Evolutionary conservation across 2,113 vertebrate species (phyloP).

Genomic region (Oreotrochilus melanogaster): DNA sequence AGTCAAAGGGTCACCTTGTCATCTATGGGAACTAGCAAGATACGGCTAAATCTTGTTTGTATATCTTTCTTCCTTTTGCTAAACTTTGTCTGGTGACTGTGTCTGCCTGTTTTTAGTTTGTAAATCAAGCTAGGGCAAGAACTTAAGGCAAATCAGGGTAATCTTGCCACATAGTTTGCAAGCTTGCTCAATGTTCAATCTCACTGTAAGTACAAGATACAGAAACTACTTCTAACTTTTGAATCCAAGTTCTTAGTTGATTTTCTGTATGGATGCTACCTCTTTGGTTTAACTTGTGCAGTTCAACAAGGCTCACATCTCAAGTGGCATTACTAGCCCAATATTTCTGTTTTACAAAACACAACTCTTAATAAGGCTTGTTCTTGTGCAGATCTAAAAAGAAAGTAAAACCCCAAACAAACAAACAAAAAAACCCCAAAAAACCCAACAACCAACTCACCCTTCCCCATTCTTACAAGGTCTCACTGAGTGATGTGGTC

Average conservation of each 20-base stretch:
- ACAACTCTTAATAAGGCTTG: background rate
- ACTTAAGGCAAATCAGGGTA: background rate
- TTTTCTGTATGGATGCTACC: background rate
- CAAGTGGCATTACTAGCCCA: background rate
- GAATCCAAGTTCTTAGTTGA: background rate
- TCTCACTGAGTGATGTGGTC: background rate
- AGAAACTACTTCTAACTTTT: background rate
- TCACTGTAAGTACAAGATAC: background rate
- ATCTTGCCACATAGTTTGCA: background rate
- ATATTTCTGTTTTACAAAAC: background rate
- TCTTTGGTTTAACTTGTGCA: background rate
- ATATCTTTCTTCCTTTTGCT: background rate
- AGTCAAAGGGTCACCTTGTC: slow-evolving; percentile 10
- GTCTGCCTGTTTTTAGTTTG: background rate
- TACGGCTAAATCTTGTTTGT: background rate
- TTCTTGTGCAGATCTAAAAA: background rate
- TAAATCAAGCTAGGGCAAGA: background rate
- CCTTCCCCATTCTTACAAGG: background rate
- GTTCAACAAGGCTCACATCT: background rate
- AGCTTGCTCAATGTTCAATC: background rate
- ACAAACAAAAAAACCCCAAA: no score
- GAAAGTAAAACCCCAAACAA: background rate
- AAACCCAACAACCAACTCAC: background rate
- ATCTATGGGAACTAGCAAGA: background rate
- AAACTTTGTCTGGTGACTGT: background rate